A percentile compares a stretch with the other conserved stretches of the same genome.
Conservation (phyloP, 2,113 vertebrate species). For the Oncorhynchus gorbuscha region DNA sequence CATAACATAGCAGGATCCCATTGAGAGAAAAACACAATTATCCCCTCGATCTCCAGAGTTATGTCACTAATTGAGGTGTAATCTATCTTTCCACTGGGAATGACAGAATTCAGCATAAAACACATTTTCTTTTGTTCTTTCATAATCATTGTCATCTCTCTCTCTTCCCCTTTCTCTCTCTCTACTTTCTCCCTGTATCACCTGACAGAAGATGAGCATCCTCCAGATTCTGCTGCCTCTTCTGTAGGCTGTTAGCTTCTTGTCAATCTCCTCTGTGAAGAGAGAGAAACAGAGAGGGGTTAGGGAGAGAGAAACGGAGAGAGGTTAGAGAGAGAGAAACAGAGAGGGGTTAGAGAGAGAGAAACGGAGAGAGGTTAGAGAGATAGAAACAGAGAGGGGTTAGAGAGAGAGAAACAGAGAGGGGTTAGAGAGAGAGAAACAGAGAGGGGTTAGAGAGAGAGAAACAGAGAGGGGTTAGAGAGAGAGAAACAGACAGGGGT, state of each 20-base stretch:
- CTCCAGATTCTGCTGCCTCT: slow-evolving; percentile 95
- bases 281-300: neutral
- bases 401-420: too few species aligned
- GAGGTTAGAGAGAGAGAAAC: too few species aligned
- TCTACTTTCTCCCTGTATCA: slow-evolving; percentile 41
- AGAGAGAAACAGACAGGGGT: too few species aligned
- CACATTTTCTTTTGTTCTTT: neutral
- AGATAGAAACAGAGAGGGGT: too few species aligned
- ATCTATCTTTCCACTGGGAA: neutral
- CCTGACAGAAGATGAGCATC: slow-evolving; percentile 99
- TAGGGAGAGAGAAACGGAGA: neutral
- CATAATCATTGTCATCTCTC: neutral
- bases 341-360: too few species aligned
- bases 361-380: too few species aligned
- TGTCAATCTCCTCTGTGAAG: slow-evolving; percentile 91
- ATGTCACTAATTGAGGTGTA: neutral
- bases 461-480: neutral
- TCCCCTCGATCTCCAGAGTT: neutral
- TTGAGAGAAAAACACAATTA: neutral
- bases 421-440: too few species aligned
- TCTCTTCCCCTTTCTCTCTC: neutral
- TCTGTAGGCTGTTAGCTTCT: slow-evolving; percentile 91
- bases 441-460: too few species aligned
- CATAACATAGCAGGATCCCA: neutral
- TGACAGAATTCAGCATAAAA: neutral